Conservation (phyloP, 2,888 invertebrate genomes). For the Euzetes globulus region DNA sequence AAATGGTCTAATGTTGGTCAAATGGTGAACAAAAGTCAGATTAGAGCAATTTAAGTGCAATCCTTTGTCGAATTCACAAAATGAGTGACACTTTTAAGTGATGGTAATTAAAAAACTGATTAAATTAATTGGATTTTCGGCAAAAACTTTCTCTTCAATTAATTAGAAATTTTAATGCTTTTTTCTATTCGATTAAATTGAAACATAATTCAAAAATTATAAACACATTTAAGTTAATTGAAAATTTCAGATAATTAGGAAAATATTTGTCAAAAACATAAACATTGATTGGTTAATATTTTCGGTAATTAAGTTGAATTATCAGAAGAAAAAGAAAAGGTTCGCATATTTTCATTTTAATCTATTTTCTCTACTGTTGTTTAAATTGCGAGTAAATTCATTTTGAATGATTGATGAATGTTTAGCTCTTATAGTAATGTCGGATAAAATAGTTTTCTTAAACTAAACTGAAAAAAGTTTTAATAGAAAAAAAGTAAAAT, state of each 20-base stretch:
- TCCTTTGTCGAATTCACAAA: not conserved
- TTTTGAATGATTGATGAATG: constrained; percentile 24
- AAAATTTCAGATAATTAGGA: not conserved
- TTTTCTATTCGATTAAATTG: not conserved
- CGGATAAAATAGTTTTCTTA: not conserved
- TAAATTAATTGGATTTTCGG: not conserved
- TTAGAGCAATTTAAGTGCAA: not conserved
- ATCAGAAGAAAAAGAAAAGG: not conserved
- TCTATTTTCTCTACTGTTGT: not conserved
- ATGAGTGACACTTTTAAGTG: not conserved
- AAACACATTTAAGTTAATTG: not conserved
- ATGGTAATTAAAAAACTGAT: not conserved
- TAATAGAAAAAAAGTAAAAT: not conserved
- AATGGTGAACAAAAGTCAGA: not conserved
- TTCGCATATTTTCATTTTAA: not conserved
- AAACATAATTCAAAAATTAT: not conserved
- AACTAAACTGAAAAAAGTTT: constrained; percentile 1
- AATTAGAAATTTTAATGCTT: not conserved
- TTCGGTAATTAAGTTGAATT: not conserved
- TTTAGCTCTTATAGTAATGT: not conserved
- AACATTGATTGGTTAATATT: not conserved
- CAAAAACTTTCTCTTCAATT: not conserved
- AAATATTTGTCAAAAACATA: not conserved
- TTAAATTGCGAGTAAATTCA: not conserved
- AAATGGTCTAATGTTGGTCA: too few relatives aligned